phyloP scores from a whole-genome alignment of 2,888 invertebrate genomes.

The Formica aserva region DNA sequence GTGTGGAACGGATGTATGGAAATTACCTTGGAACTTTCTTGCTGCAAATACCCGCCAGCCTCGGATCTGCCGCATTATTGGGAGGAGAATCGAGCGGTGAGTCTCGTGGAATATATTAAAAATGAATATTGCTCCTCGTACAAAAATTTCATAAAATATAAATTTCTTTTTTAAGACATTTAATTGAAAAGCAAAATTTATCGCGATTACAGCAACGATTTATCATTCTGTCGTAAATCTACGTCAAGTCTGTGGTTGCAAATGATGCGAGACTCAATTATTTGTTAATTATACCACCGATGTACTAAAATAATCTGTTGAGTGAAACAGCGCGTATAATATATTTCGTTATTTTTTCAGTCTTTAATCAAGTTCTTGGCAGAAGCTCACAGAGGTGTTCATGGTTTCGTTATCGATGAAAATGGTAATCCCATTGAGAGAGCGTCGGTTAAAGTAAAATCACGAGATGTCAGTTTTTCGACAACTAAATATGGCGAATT shows the following conservation, averaged over 20 bases:
- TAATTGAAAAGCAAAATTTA: not conserved
- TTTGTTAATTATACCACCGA: not conserved
- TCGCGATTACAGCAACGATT: not conserved
- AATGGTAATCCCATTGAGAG: slow-evolving; percentile 92
- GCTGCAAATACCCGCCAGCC: slow-evolving; percentile 96
- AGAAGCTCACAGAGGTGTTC: slow-evolving; percentile 95
- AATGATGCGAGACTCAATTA: not conserved
- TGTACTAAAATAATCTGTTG: not conserved
- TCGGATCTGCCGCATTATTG: slow-evolving; percentile 93
- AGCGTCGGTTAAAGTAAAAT: slow-evolving; percentile 92
- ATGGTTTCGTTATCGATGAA: slow-evolving; percentile 94
- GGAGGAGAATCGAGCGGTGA: slow-evolving; percentile 94
- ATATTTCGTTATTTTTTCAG: slow-evolving; percentile 84
- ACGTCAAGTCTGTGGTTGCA: too few relatives aligned
- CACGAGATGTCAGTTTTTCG: slow-evolving; percentile 94
- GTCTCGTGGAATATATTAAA: slow-evolving; percentile 61
- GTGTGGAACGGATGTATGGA: slow-evolving; percentile 97
- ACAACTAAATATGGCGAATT: slow-evolving; percentile 97
- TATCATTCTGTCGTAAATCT: too few relatives aligned
- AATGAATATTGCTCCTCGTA: not conserved
- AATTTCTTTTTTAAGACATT: not conserved
- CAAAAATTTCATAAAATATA: not conserved
- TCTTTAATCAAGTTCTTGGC: slow-evolving; percentile 93
- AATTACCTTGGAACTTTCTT: slow-evolving; percentile 96
- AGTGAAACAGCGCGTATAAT: not conserved